phyloP scores from a whole-genome alignment of 1,140 invertebrate genomes.

The Papilio dardanus region DNA sequence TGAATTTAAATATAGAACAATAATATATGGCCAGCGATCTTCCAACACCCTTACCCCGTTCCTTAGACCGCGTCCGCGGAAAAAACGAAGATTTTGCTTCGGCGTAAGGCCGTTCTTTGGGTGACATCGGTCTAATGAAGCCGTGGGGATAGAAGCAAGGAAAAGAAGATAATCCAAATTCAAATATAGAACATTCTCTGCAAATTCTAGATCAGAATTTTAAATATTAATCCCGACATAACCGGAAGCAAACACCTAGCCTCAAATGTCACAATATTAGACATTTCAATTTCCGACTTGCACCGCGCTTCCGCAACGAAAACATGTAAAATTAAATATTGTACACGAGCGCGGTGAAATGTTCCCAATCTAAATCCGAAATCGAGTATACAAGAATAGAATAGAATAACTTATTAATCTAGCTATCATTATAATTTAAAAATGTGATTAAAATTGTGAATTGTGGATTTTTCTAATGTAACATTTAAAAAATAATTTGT shows the following conservation, averaged over 20 bases:
- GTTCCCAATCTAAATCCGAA: neutral
- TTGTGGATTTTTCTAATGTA: no score
- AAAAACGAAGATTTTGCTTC: no score
- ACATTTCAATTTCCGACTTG: conserved; percentile 21
- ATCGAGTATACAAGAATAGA: neutral
- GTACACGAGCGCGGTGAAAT: conserved; percentile 11
- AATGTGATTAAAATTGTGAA: neutral
- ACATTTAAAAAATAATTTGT: no score
- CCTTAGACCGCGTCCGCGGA: no score
- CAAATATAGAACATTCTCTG: neutral
- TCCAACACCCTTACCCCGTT: no score
- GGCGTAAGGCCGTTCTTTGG: no score
- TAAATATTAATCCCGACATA: neutral
- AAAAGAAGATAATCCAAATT: neutral
- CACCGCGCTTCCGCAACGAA: conserved; percentile 3
- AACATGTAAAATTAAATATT: conserved; percentile 23
- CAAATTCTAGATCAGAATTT: neutral
- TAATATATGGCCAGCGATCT: no score
- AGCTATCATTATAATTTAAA: neutral
- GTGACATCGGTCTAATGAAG: no score
- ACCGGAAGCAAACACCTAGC: conserved; percentile 18
- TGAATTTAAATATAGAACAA: no score
- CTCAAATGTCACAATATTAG: conserved; percentile 21
- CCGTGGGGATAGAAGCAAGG: no score
- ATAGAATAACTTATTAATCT: neutral